Evolutionary conservation across 1,140 invertebrate genomes (phyloP), one percentile per base, ranked within the genome.

Genomic region (Drosophila chauvacae): DNA sequence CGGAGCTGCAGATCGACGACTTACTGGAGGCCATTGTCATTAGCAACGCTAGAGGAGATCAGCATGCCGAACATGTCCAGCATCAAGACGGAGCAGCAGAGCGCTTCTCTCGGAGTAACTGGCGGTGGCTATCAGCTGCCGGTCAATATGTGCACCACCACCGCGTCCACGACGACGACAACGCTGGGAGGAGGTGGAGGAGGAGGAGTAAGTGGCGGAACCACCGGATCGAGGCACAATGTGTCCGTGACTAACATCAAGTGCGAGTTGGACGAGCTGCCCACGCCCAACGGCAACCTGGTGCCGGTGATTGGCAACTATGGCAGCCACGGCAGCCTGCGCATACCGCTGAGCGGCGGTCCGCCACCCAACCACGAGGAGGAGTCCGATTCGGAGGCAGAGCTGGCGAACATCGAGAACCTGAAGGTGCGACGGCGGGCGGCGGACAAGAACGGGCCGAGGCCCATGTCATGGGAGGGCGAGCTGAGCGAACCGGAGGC

Each of bases 381-480:
- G 39, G 81, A 72, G 23, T 92, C 92, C 37, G 92, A 92, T 3
- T 93, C 92, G 4, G 92, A 93, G 35, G 70, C 82, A 3, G 92
- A 93, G 53, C 44, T 93, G 62, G 83, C 91, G 16, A 92, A 91
- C 59, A 93, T 93, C 62, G 92, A 92, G 73, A 92, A 91, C 72
- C 69, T 91, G 10, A 91, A 91, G 65, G 90, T 91, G 37, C 91
- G 80, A 0, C 62, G 90, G 35, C 61, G 87, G 3, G 73, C 61
- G 7, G 55, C 79, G 16, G 83, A 92, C 26, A 92, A 90, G 47
- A 92, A 91, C 48, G 92, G 91, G 0, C 93, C 93, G 7, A 81
- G 97, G 41, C 97, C 97, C 16, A 98, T 98, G 97, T 97, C 97
- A 3, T 97, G 97, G 97, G 97, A 98, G 91, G 97, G 97, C 16